Base-by-base conservation (phyloP, 1,140 invertebrate genomes). In the Drosophila rhopaloa region DNA sequence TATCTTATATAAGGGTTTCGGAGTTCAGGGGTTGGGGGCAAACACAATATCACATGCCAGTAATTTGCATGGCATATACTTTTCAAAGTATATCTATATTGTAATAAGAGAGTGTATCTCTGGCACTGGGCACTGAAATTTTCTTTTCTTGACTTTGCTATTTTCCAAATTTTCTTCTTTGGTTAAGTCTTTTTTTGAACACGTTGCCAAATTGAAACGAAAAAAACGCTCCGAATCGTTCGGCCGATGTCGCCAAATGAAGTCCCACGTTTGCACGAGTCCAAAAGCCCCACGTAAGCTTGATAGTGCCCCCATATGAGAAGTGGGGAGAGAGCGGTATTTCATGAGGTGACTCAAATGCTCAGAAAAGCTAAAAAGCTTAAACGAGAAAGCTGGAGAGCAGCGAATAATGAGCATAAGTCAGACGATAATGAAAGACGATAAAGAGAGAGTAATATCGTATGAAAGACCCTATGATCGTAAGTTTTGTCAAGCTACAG, bases 91-190 rank as follows among this genome's bases (percentile, higher is more conserved):
- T 56, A 48, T n/a, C n/a, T 40, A 40, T 16, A 32, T 55, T 50
- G 8, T 16, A 8, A 19, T 48, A 10, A 41, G 50, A 71, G 43
- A 56, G 19, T 35, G 37, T 47, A 37, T 71, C 43, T 71, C 51
- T 71, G 63, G 35, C 73, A 81, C 79, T 73, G 79, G 57, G 67
- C 79, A 81, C 79, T 81, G 48, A 47, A 55, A 44, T 74, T 71
- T 40, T 19, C 37, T 56, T 55, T 40, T 27, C 38, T 57, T 35
- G 29, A 32, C 27, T 50, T 50, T 32, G 7, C n/a, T 14, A n/a
- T 40, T 41, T 57, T 54, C 14, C 11, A 14, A 27, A n/a, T 24
- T 35, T 48, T 37, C 0, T 51, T n/a, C n/a, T 4, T 32, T 32
- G 2, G 6, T 35, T n/a, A n/a, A 41, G 47, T 53, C 38, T n/a